Evolutionary conservation across 2,113 vertebrate genomes (phyloP).

Genomic region (Bujurquina vittata): DNA sequence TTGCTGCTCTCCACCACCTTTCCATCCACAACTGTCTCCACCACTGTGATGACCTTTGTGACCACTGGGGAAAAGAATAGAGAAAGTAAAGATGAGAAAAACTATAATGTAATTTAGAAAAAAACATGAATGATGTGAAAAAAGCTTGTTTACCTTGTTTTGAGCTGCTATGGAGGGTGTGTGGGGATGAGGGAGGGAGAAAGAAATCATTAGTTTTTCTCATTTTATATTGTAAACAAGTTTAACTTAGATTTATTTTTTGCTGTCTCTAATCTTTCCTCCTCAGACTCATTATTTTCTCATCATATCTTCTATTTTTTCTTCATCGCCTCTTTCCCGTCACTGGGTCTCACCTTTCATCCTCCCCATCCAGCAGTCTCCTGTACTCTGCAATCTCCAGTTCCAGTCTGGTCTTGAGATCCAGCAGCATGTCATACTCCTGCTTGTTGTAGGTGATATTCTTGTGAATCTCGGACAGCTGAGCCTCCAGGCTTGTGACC

Average conservation of each 20-base stretch:
- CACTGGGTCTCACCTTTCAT: constrained; percentile 71
- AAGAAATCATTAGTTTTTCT: constrained; percentile 9
- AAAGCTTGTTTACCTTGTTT: constrained; percentile 60
- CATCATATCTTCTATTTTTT: neutral
- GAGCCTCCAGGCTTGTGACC: constrained; percentile 83
- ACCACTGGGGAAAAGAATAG: constrained; percentile 50
- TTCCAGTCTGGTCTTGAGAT: constrained; percentile 89
- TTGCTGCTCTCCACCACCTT: constrained; percentile 57
- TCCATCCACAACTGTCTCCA: constrained; percentile 74
- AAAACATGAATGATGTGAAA: neutral
- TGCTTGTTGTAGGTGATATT: constrained; percentile 85
- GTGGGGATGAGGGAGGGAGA: neutral
- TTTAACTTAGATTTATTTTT: neutral
- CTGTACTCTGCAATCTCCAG: constrained; percentile 90
- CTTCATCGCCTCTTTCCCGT: neutral
- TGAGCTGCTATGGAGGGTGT: constrained; percentile 31
- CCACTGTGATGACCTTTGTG: constrained; percentile 72
- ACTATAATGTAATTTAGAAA: neutral
- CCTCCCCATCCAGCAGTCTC: constrained; percentile 85
- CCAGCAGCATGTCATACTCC: constrained; percentile 87
- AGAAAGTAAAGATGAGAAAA: constrained; percentile 1
- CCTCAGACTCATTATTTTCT: neutral
- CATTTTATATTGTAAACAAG: neutral
- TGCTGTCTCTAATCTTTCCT: neutral
- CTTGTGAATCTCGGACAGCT: constrained; percentile 78